Evolutionary conservation across 35 echinoderm and acorn worm species (phyloP).

Genomic region (Stichopus chloronotus): DNA sequence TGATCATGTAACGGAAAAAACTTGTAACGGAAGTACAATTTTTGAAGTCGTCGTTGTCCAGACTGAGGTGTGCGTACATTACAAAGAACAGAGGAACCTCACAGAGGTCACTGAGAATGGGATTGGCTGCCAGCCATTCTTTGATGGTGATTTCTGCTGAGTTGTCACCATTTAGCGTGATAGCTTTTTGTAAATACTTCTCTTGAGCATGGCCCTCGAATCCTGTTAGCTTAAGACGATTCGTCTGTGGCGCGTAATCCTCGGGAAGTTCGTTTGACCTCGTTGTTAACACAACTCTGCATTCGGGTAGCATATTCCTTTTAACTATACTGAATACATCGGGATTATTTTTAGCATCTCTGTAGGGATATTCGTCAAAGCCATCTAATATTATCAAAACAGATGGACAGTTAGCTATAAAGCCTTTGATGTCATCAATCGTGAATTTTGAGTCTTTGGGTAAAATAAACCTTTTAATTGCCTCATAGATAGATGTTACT

Average conservation of each 20-base stretch:
- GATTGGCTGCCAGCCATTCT: background rate
- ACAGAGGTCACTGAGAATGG: conserved; percentile 1
- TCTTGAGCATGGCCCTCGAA: conserved; percentile 12
- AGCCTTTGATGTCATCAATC: background rate
- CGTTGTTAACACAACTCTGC: background rate
- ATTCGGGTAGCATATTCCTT: background rate
- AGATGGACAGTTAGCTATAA: background rate
- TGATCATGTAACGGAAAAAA: conserved; percentile 12
- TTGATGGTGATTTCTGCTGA: background rate
- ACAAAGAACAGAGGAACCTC: conserved; percentile 3
- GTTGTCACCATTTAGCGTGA: background rate
- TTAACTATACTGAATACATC: background rate
- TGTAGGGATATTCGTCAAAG: background rate
- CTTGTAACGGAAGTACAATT: conserved; percentile 8
- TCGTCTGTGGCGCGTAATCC: background rate
- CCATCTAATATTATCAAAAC: conserved; percentile 21
- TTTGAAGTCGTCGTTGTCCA: background rate
- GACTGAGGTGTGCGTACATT: conserved; percentile 13
- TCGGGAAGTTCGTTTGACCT: background rate
- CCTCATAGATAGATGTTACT: background rate
- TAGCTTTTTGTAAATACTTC: conserved; percentile 18
- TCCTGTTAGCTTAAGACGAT: background rate
- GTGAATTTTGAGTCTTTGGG: background rate
- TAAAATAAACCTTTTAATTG: background rate
- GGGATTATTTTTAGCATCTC: background rate